Conservation (phyloP, 2,888 invertebrate genomes). For the Lithophane socia region DNA sequence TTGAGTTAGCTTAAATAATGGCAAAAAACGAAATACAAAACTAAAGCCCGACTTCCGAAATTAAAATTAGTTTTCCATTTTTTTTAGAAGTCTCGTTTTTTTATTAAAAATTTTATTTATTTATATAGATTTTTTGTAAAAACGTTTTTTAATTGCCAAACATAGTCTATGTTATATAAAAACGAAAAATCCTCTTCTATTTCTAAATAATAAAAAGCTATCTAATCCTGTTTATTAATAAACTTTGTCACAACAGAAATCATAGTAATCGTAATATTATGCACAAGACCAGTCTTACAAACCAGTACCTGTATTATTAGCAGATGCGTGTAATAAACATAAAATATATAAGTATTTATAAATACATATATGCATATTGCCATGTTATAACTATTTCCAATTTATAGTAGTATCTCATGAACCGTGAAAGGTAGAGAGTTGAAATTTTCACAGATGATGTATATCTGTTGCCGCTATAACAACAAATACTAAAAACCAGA, state of each 20-base stretch:
- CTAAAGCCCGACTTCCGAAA: no score
- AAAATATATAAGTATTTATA: constrained; percentile 6
- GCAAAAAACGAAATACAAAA: no score
- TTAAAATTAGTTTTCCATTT: no score
- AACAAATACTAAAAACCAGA: no score
- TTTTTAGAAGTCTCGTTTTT: no score
- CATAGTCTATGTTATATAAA: neutral
- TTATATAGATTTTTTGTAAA: no score
- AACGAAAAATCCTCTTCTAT: neutral
- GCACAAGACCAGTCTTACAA: constrained; percentile 30
- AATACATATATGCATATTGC: constrained; percentile 1
- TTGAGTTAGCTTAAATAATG: no score
- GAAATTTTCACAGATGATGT: no score
- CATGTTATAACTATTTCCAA: neutral
- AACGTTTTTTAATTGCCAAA: no score
- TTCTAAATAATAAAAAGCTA: neutral
- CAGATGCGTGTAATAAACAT: neutral
- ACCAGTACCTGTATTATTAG: constrained; percentile 31
- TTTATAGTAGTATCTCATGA: neutral
- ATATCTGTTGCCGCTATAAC: no score
- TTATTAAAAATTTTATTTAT: no score
- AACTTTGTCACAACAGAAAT: neutral
- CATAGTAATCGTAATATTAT: constrained; percentile 27
- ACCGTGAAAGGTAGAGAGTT: no score
- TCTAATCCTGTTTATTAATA: neutral